Base-by-base conservation (phyloP, 2,113 vertebrate species). In the Leptosomus discolor region DNA sequence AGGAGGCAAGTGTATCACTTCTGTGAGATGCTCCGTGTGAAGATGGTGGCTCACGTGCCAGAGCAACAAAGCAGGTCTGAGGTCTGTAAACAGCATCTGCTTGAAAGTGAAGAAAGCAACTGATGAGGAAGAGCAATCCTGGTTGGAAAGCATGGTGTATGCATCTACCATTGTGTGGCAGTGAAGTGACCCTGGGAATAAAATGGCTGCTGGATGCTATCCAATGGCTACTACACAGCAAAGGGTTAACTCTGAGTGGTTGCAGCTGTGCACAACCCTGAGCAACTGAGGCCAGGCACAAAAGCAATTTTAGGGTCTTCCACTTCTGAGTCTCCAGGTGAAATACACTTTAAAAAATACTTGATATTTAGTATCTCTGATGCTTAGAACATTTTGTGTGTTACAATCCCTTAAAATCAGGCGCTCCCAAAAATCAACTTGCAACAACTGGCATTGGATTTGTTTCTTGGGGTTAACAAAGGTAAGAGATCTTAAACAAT, bases 381-480 rank as follows among this genome's bases (percentile, higher is more conserved):
- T 70, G n/a, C 51, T 91, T 68, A 61, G 50, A 69, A 21, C 8
- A 16, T 60, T 68, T 43, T 65, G 22, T 41, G 4, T 60, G 30
- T 65, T n/a, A 57, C 0, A 0, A 2, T 70, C 15, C 45, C 17
- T 94, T 64, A 70, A 60, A 60, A 54, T 43, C 36, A 30, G n/a
- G 21, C 4, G 1, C 43, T 51, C 36, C 24, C 16, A 27, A 82
- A 81, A 75, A 81, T 34, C 45, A 65, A 23, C 26, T 24, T 61
- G 23, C 13, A 46, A 8, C 34, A 57, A 9, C 26, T 0, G 1
- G 15, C 4, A 0, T 10, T 61, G 29, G 36, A 37, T 64, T 85
- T 85, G 23, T 70, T 60, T n/a, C 8, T 71, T 18, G 15, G 24
- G 30, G 8, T 54, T 77, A 48, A 71, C 9, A 12, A 37, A 65